These are phyloP conservation scores for Daktulosphaira vitifoliae DNA, from an alignment of 1,140 invertebrate genomes.

Conservation along the genomic window DNA sequence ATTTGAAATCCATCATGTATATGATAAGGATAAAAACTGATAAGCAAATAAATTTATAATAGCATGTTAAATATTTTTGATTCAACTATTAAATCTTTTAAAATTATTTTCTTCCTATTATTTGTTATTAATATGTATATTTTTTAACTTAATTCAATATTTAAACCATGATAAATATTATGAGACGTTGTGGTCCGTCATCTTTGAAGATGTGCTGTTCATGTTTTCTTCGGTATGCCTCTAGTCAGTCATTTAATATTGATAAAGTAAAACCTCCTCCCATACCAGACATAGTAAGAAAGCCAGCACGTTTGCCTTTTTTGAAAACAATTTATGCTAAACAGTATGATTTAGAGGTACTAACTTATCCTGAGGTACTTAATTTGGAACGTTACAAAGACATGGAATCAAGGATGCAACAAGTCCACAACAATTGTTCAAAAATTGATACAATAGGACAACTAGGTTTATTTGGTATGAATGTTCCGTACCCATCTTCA, in stretches of 20 bases:
- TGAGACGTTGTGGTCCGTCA: background rate
- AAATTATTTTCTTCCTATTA: too few relatives aligned
- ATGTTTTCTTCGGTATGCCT: background rate
- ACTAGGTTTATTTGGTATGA: constrained; percentile 29
- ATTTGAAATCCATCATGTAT: too few relatives aligned
- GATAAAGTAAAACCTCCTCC: background rate
- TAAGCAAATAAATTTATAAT: too few relatives aligned
- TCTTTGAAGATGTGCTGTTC: background rate
- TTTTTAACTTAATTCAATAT: too few relatives aligned
- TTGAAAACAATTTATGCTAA: constrained; percentile 42
- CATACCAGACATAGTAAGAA: constrained; percentile 33
- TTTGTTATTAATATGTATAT: too few relatives aligned
- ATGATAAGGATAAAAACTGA: too few relatives aligned
- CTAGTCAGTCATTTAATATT: background rate
- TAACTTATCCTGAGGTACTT: constrained; percentile 47
- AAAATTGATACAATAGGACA: background rate
- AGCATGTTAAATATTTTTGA: too few relatives aligned
- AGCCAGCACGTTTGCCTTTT: constrained; percentile 40
- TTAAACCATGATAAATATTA: constrained; percentile 1
- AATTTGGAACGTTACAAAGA: constrained; percentile 49
- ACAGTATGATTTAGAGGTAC: constrained; percentile 42
- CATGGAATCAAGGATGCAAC: constrained; percentile 41
- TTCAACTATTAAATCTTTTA: too few relatives aligned
- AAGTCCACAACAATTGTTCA: background rate
- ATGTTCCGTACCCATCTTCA: constrained; percentile 5